Evolutionary conservation across 1,140 invertebrate genomes (phyloP), one percentile per base, ranked within the genome.

Genomic region (Agrypnia vestita): DNA sequence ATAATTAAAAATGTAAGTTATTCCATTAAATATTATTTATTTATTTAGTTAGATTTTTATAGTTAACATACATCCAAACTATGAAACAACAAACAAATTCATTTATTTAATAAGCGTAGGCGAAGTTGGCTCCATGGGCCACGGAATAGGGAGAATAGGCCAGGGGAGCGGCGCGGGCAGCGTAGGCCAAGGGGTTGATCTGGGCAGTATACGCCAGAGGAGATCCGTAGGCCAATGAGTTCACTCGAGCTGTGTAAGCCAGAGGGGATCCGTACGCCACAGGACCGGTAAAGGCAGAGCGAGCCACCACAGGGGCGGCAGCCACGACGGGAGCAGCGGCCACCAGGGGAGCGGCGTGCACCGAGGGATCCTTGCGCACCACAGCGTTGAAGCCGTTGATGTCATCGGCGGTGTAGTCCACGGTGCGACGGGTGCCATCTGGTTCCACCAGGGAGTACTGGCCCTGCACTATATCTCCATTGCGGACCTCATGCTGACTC

Each of bases 391-490:
- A 83, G 35, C 92, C 92, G 79, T 92, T 92, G 56, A 92, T 86
- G 25, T 91, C 86, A 85, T 92, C 91, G 15, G 91, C 90, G 15
- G 90, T 87, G 84, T 91, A 92, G 83, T 91, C 90, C 0, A 92
- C 92, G 7, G 89, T 87, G 47, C 91, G 90, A 44, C 90, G 86
- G 3, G 90, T 91, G 17, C 92, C 91, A 76, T 92, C 92, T 35
- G 92, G 87, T 47, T 92, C 91, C 13, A 91, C 88, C 13, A 92
- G 84, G 0, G 90, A 91, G 84, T 92, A 92, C 67, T 88, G 88
- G 21, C 92, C 92, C 81, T 90, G 90, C n/a, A 92, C 91, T 7
- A 91, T 83, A 81, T 92, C 91, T 13, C 92, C 92, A 79, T 91
- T 88, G 21, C 92, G 89, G 81, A 90, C 90, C 85, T 93, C 92